phyloP scores from a whole-genome alignment of 2,797 vertebrate genomes.

The Muscicapa striata region DNA sequence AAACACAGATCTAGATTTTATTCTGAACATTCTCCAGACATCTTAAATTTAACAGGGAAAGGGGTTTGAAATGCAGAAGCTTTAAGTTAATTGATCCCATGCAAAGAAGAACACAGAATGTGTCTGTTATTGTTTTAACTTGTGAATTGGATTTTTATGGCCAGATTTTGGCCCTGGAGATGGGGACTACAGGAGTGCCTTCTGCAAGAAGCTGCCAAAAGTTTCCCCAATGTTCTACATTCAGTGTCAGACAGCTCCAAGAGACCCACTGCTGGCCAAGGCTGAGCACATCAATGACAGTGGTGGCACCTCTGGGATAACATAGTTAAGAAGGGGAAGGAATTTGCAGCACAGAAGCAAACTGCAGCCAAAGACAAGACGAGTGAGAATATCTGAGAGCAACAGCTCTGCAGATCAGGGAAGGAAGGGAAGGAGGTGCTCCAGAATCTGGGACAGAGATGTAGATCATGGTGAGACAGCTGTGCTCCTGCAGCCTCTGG shows the following conservation, averaged over 20 bases:
- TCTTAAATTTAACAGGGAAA: background rate
- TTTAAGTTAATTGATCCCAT: background rate
- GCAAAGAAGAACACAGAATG: background rate
- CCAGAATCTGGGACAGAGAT: background rate
- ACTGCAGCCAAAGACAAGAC: background rate
- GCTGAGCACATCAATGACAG: background rate
- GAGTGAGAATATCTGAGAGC: background rate
- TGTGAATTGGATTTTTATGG: background rate
- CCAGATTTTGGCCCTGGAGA: background rate
- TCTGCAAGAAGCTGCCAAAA: background rate
- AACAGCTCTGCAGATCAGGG: background rate
- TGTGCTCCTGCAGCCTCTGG: background rate
- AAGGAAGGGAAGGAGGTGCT: background rate
- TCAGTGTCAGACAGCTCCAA: rapidly evolving
- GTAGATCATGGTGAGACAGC: no score
- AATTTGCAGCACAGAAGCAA: background rate
- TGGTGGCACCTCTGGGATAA: no score
- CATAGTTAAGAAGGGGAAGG: background rate
- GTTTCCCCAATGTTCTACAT: rapidly evolving
- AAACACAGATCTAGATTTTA: background rate
- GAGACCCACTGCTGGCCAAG: background rate
- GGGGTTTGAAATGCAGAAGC: background rate
- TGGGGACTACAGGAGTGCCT: background rate
- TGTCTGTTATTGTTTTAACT: background rate
- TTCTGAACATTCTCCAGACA: background rate